Percentiles rank a stretch among this genome's conserved stretches.
Conservation (phyloP, 2,113 vertebrate species). For the Mastomys coucha region DNA sequence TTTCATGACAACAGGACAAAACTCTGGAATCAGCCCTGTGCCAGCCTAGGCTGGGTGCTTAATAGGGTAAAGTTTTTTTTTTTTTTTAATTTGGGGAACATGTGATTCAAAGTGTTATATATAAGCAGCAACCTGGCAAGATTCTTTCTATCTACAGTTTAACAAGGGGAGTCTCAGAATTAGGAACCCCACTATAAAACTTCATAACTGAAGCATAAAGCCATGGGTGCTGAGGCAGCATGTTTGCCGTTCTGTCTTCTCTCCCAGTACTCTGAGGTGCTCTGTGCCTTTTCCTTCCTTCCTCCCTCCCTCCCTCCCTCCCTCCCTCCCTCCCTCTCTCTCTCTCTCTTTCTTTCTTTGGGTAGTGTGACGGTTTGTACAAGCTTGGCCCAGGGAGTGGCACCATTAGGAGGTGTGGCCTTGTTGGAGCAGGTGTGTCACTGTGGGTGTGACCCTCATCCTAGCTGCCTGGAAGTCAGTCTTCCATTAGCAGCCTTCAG, state of each 20-base stretch:
- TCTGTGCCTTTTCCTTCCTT: not conserved
- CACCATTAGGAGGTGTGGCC: too few species aligned
- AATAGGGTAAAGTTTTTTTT: not conserved
- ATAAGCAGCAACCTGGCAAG: slow-evolving; percentile 8
- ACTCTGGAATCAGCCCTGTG: slow-evolving; percentile 51
- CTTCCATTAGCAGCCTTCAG: too few species aligned
- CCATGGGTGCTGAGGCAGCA: not conserved
- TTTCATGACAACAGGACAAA: slow-evolving; percentile 73
- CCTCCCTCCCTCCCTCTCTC: not conserved
- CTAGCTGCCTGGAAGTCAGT: too few species aligned
- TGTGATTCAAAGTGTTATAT: slow-evolving; percentile 3
- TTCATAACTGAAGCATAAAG: not conserved
- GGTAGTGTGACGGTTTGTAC: too few species aligned
- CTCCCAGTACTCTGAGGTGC: not conserved
- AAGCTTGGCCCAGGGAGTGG: too few species aligned
- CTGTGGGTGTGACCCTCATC: too few species aligned
- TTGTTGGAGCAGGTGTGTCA: too few species aligned
- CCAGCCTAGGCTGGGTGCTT: slow-evolving; percentile 31
- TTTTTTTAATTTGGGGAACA: not conserved
- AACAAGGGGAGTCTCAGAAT: not conserved
- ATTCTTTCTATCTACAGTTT: not conserved
- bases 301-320: not conserved
- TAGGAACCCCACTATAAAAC: not conserved
- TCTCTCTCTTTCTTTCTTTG: not conserved
- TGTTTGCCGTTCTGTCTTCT: not conserved